A percentile compares a stretch with the other conserved stretches of the same genome.
Evolutionary conservation across 2,797 vertebrate genomes (phyloP).

Genomic region (Florisuga fusca): DNA sequence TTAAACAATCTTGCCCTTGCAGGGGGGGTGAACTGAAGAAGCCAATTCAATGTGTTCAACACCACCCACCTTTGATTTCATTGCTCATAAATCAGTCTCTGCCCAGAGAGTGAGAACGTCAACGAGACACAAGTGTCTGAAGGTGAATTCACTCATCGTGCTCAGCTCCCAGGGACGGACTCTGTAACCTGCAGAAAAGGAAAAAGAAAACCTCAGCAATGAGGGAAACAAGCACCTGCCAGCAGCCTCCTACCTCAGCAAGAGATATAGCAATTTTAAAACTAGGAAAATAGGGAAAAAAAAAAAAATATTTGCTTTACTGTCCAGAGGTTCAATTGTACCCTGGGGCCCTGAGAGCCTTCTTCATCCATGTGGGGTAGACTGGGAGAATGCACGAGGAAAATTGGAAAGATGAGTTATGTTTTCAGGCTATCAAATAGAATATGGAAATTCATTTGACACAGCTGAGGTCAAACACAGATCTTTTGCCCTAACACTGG

Average conservation of each 20-base stretch:
- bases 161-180: fast-evolving
- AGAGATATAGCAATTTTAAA: background rate
- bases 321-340: background rate
- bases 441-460: background rate
- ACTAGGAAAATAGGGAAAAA: background rate
- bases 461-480: background rate
- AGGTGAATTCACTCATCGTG: fast-evolving
- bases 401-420: fast-evolving
- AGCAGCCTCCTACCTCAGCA: background rate
- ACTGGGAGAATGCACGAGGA: background rate
- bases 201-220: background rate
- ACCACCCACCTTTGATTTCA: background rate
- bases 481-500: background rate
- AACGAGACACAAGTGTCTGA: fast-evolving
- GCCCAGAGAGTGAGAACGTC: background rate
- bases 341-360: background rate
- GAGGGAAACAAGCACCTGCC: background rate
- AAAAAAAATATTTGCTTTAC: background rate
- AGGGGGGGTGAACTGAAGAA: background rate
- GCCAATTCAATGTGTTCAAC: background rate
- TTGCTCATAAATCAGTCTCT: background rate
- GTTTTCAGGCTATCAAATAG: background rate
- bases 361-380: fast-evolving
- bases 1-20: background rate
- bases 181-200: background rate